phyloP scores from a whole-genome alignment of 1,140 invertebrate species.

The Psilanteris sp. region DNA sequence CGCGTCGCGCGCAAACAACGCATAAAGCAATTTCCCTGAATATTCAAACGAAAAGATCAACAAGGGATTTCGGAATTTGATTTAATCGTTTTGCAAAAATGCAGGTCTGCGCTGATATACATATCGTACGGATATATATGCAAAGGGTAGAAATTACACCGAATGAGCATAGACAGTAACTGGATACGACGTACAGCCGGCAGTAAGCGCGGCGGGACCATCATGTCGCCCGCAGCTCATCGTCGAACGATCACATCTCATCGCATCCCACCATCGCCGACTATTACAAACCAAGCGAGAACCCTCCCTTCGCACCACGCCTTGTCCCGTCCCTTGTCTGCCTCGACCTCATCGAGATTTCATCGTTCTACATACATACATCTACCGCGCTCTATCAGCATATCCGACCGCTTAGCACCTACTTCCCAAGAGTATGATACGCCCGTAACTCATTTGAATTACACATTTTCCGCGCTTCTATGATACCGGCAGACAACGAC shows the following conservation, averaged over 20 bases:
- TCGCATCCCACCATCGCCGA: constrained; percentile 75
- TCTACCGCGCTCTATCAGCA: constrained; percentile 76
- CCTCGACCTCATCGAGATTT: constrained; percentile 75
- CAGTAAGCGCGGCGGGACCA: constrained; percentile 76
- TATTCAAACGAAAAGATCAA: constrained; percentile 32
- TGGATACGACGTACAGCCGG: constrained; percentile 63
- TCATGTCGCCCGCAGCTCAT: constrained; percentile 78
- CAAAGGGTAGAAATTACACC: constrained; percentile 66
- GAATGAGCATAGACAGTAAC: constrained; percentile 67
- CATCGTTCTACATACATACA: constrained; percentile 74
- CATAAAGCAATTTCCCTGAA: constrained; percentile 21
- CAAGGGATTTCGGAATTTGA: constrained; percentile 53
- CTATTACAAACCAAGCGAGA: constrained; percentile 74
- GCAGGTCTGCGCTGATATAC: constrained; percentile 46
- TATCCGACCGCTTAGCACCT: constrained; percentile 80
- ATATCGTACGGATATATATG: constrained; percentile 51
- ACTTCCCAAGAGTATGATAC: constrained; percentile 80
- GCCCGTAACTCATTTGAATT: constrained; percentile 79
- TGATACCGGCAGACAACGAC: constrained; percentile 33
- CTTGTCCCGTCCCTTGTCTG: constrained; percentile 61
- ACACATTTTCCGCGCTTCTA: constrained; percentile 74
- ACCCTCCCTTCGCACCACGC: constrained; percentile 64
- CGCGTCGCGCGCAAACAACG: neutral
- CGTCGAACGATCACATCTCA: constrained; percentile 79
- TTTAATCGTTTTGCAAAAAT: constrained; percentile 48